A percentile compares a stretch with the other conserved stretches of the same genome.
phyloP scores from a whole-genome alignment of 2,113 vertebrate species.

The Anser cygnoides region DNA sequence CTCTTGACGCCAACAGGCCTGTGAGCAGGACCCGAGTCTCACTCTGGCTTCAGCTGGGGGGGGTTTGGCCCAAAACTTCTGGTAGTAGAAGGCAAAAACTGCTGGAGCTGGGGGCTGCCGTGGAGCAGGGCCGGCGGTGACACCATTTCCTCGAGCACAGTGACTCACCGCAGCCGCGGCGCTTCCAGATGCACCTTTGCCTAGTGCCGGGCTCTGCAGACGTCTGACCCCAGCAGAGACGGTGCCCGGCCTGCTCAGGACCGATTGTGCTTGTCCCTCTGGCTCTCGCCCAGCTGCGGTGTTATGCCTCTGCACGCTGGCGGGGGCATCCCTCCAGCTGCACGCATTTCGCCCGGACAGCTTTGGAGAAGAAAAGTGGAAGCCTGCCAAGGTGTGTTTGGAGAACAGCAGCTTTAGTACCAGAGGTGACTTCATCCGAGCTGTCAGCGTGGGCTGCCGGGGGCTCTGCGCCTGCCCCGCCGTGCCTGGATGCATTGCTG shows the following conservation, averaged over 20 bases:
- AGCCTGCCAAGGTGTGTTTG: background rate
- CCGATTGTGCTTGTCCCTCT: background rate
- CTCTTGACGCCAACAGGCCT: background rate
- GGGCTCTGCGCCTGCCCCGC: fast-evolving
- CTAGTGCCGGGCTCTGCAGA: background rate
- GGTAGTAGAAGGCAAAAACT: background rate
- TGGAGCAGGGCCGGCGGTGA: background rate
- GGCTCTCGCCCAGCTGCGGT: background rate
- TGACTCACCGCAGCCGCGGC: background rate
- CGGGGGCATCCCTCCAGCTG: background rate
- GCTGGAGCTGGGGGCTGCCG: background rate
- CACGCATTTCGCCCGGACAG: fast-evolving
- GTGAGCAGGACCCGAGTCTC: fast-evolving
- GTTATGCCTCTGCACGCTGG: background rate
- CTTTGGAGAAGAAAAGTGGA: background rate
- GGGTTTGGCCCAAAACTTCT: background rate
- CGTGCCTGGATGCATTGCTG: background rate
- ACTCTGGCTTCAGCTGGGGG: background rate
- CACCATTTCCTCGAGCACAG: background rate
- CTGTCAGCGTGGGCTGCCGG: background rate
- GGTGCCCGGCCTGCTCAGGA: background rate
- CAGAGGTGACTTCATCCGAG: background rate
- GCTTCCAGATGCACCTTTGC: background rate
- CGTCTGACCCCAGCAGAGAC: background rate
- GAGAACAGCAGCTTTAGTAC: background rate